These are phyloP conservation scores for Engystomops pustulosus DNA, from an alignment of 2,113 vertebrate genomes.

Conservation along the genomic window DNA sequence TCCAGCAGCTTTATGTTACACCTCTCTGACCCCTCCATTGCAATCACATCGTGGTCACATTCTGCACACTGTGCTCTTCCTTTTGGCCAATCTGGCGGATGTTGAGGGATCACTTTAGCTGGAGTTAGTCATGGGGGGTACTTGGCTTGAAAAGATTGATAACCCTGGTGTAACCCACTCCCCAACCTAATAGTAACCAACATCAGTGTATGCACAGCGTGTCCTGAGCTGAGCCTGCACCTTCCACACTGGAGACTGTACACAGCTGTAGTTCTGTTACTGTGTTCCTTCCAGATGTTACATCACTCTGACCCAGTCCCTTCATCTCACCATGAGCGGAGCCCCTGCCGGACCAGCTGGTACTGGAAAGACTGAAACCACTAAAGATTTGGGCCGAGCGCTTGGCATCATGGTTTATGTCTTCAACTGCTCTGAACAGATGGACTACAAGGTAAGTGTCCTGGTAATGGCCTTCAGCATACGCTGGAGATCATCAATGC, in stretches of 20 bases:
- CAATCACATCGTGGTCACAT: no score
- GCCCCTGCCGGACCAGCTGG: slow-evolving; percentile 92
- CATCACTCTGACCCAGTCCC: slow-evolving; percentile 93
- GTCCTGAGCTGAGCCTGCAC: neutral
- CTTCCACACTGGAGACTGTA: neutral
- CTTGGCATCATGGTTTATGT: slow-evolving; percentile 96
- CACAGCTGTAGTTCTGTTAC: neutral
- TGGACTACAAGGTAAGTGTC: slow-evolving; percentile 92
- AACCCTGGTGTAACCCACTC: no score
- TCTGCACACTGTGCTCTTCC: no score
- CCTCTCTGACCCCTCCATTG: no score
- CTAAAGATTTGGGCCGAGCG: slow-evolving; percentile 92
- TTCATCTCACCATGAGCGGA: slow-evolving; percentile 94
- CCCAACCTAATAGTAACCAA: neutral
- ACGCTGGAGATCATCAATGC: no score
- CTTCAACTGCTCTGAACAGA: slow-evolving; percentile 98
- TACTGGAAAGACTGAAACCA: slow-evolving; percentile 96
- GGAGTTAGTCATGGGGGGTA: no score
- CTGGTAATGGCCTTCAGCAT: no score
- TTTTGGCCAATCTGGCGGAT: no score
- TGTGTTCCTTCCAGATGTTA: slow-evolving; percentile 80
- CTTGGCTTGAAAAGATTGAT: no score
- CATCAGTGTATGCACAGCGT: neutral
- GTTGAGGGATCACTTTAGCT: no score
- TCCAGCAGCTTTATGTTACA: no score